Base-by-base conservation (phyloP, 2,113 vertebrate genomes). In the Pituophis catenifer region DNA sequence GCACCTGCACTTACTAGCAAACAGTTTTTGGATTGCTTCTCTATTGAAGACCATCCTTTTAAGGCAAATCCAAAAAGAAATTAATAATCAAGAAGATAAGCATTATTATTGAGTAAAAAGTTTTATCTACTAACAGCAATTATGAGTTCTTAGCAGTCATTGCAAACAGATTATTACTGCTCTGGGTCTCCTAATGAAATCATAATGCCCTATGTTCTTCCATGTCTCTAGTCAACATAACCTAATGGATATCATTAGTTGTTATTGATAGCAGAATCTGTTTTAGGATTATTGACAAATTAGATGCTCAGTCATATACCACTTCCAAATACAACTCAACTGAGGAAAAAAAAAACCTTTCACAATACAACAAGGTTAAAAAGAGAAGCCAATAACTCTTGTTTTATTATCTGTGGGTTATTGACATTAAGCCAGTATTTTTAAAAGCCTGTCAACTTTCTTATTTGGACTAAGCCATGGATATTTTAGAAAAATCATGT, bases 31-130 rank as follows among this genome's bases (percentile, higher is more conserved):
- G 95, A 99, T 97, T 48, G 99, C 98, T 95, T 96, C 96, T 96
- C 98, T 98, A 97, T 99, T 99, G 97, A 99, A 99, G 96, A 99
- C 98, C 99, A 99, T 99, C 33, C 99, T 99, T 94, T 89, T 92
- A 0, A 4, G 92, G 85, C 90, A 96, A 93, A 92, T 15, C 89
- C 94, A 44, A 92, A 0, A 57, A 96, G 94, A 92, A 0, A 0
- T 48, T 0, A 21, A 70, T 52, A 65, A n/a, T 48, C 13, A 62
- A 81, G 33, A 86, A 86, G 26, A 91, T 81, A 57, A 62, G 33
- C 88, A 0, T 33, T 92, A 26, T 54, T 88, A 81, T 3, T 81
- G 70, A 81, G 9, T 8, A 85, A 26, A 91, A 70, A 90, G 13
- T 13, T 70, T 8, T 44, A 81, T 13, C 17, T 81, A 65, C 23